Percentiles rank a stretch among this genome's conserved stretches.
phyloP scores from a whole-genome alignment of 2,888 invertebrate genomes.

The Glyphotaelius pellucidus region DNA sequence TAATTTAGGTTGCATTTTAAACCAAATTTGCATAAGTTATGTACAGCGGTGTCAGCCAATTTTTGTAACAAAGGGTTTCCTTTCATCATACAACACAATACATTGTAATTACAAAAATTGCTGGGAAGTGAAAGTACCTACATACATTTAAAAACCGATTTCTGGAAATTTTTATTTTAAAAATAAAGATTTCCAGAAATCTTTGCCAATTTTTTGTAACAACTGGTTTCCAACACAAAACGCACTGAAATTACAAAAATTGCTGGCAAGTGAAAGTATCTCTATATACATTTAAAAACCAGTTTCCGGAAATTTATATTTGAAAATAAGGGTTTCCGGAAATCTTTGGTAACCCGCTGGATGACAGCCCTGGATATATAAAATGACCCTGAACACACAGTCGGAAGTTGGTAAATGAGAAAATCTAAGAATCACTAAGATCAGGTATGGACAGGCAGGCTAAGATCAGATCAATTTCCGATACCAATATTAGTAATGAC shows the following conservation, averaged over 20 bases:
- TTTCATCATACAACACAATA: neutral
- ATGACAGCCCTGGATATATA: neutral
- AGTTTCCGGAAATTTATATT: neutral
- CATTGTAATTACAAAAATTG: neutral
- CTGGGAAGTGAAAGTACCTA: neutral
- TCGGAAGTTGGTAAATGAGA: neutral
- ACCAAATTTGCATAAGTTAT: neutral
- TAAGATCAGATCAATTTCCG: neutral
- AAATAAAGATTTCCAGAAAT: no score
- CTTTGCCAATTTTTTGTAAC: no score
- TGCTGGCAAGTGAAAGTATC: no score
- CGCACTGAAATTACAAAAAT: no score
- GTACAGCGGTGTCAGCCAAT: neutral
- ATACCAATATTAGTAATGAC: neutral
- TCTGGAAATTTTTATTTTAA: neutral
- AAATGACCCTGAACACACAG: neutral
- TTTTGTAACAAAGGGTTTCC: neutral
- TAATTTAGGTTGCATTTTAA: neutral
- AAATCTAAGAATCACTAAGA: neutral
- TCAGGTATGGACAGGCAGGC: neutral
- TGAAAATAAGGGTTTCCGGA: neutral
- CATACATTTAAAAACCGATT: neutral
- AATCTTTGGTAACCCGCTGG: neutral
- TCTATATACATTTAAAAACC: no score
- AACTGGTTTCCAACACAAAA: no score